phyloP scores from a whole-genome alignment of 2,888 invertebrate species.

The Thera obeliscata region DNA sequence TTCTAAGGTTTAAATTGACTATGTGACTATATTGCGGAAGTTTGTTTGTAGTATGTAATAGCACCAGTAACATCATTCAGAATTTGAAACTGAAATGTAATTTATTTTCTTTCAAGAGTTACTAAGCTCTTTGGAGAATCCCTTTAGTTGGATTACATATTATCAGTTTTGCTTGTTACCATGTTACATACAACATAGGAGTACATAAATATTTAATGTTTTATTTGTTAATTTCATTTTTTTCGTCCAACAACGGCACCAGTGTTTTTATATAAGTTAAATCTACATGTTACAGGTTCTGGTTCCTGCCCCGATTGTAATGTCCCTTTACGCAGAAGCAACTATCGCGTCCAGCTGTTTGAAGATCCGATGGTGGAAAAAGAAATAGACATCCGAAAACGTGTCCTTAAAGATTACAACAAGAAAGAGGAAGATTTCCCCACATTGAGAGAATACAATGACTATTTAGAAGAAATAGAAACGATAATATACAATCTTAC shows the following conservation, averaged over 20 bases:
- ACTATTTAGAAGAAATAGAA: slow-evolving; percentile 98
- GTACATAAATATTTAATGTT: too few relatives aligned
- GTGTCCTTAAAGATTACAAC: slow-evolving; percentile 95
- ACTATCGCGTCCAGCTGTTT: slow-evolving; percentile 97
- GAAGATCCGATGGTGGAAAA: slow-evolving; percentile 98
- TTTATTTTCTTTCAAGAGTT: too few relatives aligned
- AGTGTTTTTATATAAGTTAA: background rate
- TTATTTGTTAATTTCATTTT: too few relatives aligned
- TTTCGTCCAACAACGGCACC: too few relatives aligned
- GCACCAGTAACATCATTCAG: too few relatives aligned
- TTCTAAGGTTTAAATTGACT: background rate
- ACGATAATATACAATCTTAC: slow-evolving; percentile 95
- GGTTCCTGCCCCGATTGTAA: slow-evolving; percentile 98
- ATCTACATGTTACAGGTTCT: slow-evolving; percentile 85
- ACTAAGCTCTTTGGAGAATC: too few relatives aligned
- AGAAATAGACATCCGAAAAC: slow-evolving; percentile 97
- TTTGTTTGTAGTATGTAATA: too few relatives aligned
- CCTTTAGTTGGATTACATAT: too few relatives aligned
- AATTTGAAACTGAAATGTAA: too few relatives aligned
- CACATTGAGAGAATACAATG: slow-evolving; percentile 93
- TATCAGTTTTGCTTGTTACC: too few relatives aligned
- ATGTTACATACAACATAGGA: too few relatives aligned
- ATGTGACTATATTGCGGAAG: too few relatives aligned
- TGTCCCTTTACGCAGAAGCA: slow-evolving; percentile 93
- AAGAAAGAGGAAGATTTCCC: slow-evolving; percentile 97